Percentiles rank a stretch among this genome's conserved stretches.
phyloP scores from a whole-genome alignment of 2,113 vertebrate species.

The Phyllostomus discolor region DNA sequence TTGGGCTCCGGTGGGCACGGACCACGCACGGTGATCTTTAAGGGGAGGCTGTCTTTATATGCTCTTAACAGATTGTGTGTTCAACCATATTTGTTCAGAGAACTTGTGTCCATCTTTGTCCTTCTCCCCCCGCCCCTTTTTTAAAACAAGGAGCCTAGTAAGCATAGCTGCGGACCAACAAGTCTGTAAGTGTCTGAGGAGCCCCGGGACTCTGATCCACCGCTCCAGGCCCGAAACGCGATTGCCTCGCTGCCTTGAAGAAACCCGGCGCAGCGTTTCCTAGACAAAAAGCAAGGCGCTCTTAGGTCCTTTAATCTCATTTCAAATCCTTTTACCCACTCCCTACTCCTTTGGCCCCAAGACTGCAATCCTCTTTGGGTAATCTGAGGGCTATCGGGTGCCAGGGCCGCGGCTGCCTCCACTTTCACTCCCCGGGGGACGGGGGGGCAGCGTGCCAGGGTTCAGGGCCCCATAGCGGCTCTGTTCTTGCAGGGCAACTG shows the following conservation, averaged over 20 bases:
- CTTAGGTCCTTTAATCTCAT: conserved; percentile 85
- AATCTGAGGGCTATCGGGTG: conserved; percentile 82
- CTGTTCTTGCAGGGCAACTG: conserved; percentile 74
- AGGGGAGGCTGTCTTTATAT: conserved; percentile 43
- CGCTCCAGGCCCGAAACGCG: conserved; percentile 76
- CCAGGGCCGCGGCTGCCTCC: conserved; percentile 67
- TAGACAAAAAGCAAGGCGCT: conserved; percentile 82
- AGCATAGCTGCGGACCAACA: conserved; percentile 58
- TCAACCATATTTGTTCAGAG: conserved; percentile 59
- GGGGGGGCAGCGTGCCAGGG: conserved; percentile 61
- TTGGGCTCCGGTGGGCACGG: background rate
- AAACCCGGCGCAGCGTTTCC: conserved; percentile 80
- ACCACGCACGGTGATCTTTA: conserved; percentile 45
- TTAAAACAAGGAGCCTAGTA: conserved; percentile 45
- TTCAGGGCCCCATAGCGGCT: conserved; percentile 65
- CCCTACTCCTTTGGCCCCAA: conserved; percentile 80
- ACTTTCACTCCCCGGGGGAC: conserved; percentile 46
- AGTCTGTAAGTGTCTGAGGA: conserved; percentile 61
- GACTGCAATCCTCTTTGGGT: conserved; percentile 87
- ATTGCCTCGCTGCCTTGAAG: conserved; percentile 78
- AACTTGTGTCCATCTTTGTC: background rate
- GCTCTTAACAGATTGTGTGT: conserved; percentile 2
- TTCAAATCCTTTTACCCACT: conserved; percentile 86
- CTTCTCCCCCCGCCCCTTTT: background rate
- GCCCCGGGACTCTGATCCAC: conserved; percentile 70